Percentiles rank a stretch among this genome's conserved stretches.
phyloP scores from a whole-genome alignment of 2,797 vertebrate species.

The Phylloscopus collybita region DNA sequence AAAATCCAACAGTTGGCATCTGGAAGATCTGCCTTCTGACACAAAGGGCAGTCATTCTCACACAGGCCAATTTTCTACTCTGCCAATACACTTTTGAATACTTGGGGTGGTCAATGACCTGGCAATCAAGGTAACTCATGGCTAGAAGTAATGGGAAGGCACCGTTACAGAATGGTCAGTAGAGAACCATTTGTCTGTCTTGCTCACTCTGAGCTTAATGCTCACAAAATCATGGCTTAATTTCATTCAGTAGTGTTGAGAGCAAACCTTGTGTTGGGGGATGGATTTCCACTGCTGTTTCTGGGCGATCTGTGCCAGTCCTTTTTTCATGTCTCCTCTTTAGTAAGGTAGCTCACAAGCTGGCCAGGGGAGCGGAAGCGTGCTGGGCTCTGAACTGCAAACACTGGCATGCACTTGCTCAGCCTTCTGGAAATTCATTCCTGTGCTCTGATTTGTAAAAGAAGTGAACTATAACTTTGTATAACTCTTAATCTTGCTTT shows the following conservation, averaged over 20 bases:
- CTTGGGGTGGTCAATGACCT: background rate
- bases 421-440: background rate
- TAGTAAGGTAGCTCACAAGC: background rate
- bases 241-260: background rate
- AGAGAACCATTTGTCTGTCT: background rate
- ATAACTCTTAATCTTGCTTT: background rate
- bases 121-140: background rate
- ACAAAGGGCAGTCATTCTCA: background rate
- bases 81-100: background rate
- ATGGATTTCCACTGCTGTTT: background rate
- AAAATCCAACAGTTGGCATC: background rate
- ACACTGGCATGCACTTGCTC: background rate
- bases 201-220: background rate
- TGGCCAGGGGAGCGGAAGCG: accelerated
- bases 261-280: background rate
- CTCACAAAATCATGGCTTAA: background rate
- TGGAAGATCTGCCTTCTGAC: background rate
- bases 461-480: background rate
- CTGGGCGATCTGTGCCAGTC: background rate
- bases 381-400: background rate
- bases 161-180: background rate
- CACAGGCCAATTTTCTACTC: background rate
- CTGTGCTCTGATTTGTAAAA: background rate
- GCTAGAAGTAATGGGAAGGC: background rate
- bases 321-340: background rate